phyloP scores from a whole-genome alignment of 2,888 invertebrate species.

The Pachycephus smyrnensis region DNA sequence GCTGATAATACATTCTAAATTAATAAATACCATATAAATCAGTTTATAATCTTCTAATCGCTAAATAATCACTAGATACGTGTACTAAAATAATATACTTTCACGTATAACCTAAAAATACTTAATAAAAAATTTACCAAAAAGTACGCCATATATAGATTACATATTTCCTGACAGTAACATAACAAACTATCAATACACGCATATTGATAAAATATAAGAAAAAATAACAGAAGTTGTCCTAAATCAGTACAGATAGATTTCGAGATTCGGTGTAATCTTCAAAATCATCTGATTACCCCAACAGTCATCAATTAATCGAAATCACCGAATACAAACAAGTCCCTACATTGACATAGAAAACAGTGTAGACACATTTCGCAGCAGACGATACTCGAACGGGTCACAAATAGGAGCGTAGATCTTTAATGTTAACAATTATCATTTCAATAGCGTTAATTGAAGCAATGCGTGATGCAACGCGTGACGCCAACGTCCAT shows the following conservation, averaged over 20 bases:
- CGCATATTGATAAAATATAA: not conserved
- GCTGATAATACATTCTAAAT: not conserved
- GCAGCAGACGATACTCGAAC: not conserved
- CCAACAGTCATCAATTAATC: not conserved
- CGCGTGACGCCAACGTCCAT: constrained; percentile 18
- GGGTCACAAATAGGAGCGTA: not conserved
- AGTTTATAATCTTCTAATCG: not conserved
- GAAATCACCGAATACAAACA: not conserved
- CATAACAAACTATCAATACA: not conserved
- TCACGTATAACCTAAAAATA: not conserved
- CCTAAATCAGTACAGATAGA: not conserved
- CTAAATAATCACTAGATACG: not conserved
- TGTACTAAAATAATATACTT: not conserved
- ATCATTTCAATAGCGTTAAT: constrained; percentile 31
- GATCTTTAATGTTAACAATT: constrained; percentile 22
- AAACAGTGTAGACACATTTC: not conserved
- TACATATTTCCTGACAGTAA: not conserved
- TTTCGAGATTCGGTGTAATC: not conserved
- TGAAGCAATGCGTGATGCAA: constrained; percentile 27
- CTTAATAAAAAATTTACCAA: not conserved
- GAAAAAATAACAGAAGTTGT: not conserved
- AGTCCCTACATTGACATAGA: not conserved
- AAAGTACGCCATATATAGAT: not conserved
- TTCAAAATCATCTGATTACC: not conserved
- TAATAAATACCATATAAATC: not conserved